Conservation (phyloP, 2,797 vertebrate genomes). For the Pyrocephalus nanus region DNA sequence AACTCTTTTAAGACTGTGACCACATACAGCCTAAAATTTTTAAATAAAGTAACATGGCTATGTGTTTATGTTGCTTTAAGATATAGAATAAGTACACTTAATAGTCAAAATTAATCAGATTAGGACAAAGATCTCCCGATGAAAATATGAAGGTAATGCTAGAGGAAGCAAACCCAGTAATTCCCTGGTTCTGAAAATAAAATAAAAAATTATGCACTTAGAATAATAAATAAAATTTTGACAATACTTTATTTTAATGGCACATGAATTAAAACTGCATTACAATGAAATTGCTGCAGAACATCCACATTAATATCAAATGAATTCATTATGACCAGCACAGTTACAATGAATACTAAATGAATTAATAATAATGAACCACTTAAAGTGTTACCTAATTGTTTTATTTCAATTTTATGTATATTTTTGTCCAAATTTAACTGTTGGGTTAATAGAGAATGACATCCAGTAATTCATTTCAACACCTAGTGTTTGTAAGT, state of each 20-base stretch:
- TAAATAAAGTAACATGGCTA: background rate
- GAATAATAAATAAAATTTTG: slow-evolving; percentile 76
- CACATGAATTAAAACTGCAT: slow-evolving; percentile 78
- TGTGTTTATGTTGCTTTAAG: background rate
- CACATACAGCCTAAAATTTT: background rate
- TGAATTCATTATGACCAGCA: slow-evolving; percentile 81
- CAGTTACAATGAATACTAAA: slow-evolving; percentile 78
- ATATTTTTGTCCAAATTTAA: slow-evolving; percentile 77
- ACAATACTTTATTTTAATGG: slow-evolving; percentile 74
- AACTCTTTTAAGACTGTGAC: background rate
- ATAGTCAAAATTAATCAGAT: background rate
- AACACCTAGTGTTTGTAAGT: slow-evolving; percentile 54
- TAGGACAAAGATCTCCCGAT: background rate
- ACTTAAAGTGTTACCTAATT: slow-evolving; percentile 79
- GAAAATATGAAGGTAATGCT: background rate
- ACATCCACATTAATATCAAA: slow-evolving; percentile 79
- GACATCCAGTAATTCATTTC: slow-evolving; percentile 73
- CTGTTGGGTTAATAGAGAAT: slow-evolving; percentile 77
- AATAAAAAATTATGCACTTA: slow-evolving; percentile 59
- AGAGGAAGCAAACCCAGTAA: background rate
- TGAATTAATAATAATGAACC: slow-evolving; percentile 82
- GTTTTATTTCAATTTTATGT: slow-evolving; percentile 83
- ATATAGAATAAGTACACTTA: background rate
- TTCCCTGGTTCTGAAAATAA: slow-evolving; percentile 28
- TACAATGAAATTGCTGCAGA: slow-evolving; percentile 77